These are phyloP conservation scores for Neotoma lepida DNA, from an alignment of 2,113 vertebrate genomes.

Conservation along the genomic window DNA sequence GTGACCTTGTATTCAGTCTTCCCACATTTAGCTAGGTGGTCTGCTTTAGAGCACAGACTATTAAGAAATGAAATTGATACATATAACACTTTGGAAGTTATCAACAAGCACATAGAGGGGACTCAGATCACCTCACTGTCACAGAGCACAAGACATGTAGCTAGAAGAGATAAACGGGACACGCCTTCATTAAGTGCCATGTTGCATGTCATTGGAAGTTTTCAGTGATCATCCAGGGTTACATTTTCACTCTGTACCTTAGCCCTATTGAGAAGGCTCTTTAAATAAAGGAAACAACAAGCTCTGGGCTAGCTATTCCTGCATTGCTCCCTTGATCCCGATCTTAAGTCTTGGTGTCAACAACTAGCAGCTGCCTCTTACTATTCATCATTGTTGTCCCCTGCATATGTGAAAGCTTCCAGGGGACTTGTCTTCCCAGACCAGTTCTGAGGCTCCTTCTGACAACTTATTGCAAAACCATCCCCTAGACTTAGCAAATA, in stretches of 20 bases:
- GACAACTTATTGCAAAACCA: neutral
- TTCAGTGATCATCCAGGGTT: neutral
- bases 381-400: neutral
- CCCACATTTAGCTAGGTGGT: neutral
- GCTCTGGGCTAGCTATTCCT: neutral
- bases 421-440: neutral
- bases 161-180: neutral
- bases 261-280: neutral
- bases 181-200: neutral
- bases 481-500: neutral
- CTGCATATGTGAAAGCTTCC: neutral
- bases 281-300: neutral
- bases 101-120: rapidly evolving
- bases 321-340: neutral
- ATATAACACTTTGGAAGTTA: neutral
- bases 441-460: neutral
- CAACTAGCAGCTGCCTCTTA: neutral
- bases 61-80: neutral
- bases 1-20: rapidly evolving
- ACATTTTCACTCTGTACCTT: neutral
- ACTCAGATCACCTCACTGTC: neutral
- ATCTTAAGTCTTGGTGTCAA: neutral
- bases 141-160: neutral
- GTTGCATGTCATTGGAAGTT: neutral
- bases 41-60: neutral